These are phyloP conservation scores for Sebastes minor DNA, from an alignment of 2,797 vertebrate genomes.

Conservation along the genomic window DNA sequence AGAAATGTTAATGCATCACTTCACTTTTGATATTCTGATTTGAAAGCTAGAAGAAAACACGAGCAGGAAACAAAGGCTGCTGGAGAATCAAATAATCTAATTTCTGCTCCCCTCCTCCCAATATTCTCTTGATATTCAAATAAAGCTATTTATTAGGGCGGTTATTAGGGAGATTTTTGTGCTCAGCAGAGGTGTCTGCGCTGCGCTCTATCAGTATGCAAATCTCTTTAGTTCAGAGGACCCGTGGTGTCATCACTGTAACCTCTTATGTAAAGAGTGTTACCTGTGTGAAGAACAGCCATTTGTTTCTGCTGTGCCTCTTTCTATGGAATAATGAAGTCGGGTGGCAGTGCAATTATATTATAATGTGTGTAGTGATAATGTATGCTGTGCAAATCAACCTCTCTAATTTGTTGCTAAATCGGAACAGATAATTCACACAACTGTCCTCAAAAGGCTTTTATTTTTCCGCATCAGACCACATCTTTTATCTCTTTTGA, in stretches of 20 bases:
- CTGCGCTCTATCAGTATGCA: constrained; percentile 73
- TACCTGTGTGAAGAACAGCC: constrained; percentile 45
- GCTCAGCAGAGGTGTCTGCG: constrained; percentile 24
- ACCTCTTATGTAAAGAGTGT: constrained; percentile 61
- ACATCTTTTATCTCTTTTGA: not conserved
- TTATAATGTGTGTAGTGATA: constrained; percentile 30
- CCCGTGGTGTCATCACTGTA: constrained; percentile 57
- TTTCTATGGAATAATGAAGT: constrained; percentile 54
- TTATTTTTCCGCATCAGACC: not conserved
- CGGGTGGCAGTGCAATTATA: constrained; percentile 33
- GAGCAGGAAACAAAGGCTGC: constrained; percentile 23
- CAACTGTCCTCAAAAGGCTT: not conserved
- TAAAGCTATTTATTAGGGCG: constrained; percentile 33
- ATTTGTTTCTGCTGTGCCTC: constrained; percentile 35
- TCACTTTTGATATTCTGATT: constrained; percentile 34
- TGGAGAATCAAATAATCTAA: constrained; percentile 38
- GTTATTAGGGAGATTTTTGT: constrained; percentile 59
- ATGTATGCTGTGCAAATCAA: constrained; percentile 42
- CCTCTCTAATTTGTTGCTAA: constrained; percentile 30
- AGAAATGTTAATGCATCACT: constrained; percentile 14
- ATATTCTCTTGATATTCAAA: constrained; percentile 74
- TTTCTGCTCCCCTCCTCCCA: constrained; percentile 18
- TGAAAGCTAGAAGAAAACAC: constrained; percentile 17
- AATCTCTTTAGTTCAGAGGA: constrained; percentile 66
- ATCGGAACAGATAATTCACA: not conserved